Evolutionary conservation across 1,140 invertebrate species (phyloP), one percentile per base, ranked within the genome.

Genomic region (Calephelis nemesis): DNA sequence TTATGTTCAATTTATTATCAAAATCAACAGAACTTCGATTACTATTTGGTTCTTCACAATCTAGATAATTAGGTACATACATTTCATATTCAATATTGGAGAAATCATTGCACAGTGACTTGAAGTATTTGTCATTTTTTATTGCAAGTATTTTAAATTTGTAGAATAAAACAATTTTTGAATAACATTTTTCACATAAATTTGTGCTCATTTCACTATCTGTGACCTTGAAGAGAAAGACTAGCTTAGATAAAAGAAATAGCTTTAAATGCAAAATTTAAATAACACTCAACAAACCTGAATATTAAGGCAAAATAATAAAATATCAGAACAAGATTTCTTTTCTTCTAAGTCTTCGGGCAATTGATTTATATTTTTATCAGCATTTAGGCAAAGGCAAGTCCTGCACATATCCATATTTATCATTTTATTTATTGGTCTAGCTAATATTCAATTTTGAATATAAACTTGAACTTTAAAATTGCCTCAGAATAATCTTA

Each of bases 241-340:
- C 5, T 58, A 15, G 15, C 15, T 52, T 8, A 52, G 12, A 6
- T 52, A 52, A 10, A 8, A 6, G 5, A 12, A n/a, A 52, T 15
- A 15, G 6, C 12, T 6, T 12, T 52, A 52, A 8, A 52, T 12
- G 7, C 12, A 12, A n/a, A 52, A 6, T 11, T n/a, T n/a, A 52
- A 52, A 52, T n/a, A n/a, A 11, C 10, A 45, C 47, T 19, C 19
- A 19, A 12, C n/a, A 45, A 68, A 84, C 84, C 77, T 82, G 45
- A 54, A 88, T 82, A 72, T 78, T 75, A 63, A 88, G 77, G 73
- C 84, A 87, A 79, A 84, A 88, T 67, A 80, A 69, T 60, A 87
- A 72, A 58, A 88, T 75, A 62, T 88, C 83, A 39, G 58, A 58
- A 71, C 71, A 77, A 67, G 63, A 74, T 70, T 75, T 77, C 47